Conservation (phyloP, 2,113 vertebrate genomes). For the Chelonoidis abingdonii region DNA sequence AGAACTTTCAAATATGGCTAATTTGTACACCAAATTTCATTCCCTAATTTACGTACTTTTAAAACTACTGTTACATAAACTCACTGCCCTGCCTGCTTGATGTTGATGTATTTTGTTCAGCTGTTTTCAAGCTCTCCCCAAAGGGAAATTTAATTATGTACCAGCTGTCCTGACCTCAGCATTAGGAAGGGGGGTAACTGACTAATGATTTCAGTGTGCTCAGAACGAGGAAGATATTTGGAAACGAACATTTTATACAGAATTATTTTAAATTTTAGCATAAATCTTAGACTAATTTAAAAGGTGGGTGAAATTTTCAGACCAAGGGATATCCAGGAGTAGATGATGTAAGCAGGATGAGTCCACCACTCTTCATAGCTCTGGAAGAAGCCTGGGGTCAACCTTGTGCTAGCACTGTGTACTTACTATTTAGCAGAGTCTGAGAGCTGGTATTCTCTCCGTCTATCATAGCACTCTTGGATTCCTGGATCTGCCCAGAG, state of each 20-base stretch:
- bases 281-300: background rate
- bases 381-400: background rate
- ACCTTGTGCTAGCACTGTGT: background rate
- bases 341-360: background rate
- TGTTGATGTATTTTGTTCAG: background rate
- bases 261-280: background rate
- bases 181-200: background rate
- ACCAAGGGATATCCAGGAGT: background rate
- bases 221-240: background rate
- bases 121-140: background rate
- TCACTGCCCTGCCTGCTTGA: background rate
- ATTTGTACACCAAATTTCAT: background rate
- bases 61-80: background rate
- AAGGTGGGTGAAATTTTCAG: background rate
- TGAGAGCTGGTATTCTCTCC: slow-evolving; percentile 88
- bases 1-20: background rate
- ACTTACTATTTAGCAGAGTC: slow-evolving; percentile 91
- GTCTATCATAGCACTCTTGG: slow-evolving; percentile 86
- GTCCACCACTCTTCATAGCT: background rate
- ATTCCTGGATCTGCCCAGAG: slow-evolving; percentile 86
- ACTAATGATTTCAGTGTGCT: background rate
- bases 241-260: background rate
- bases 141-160: slow-evolving; percentile 5
- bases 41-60: background rate
- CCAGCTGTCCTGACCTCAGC: slow-evolving; percentile 24